A percentile compares a stretch with the other conserved stretches of the same genome.
These are phyloP conservation scores for Urocyon cinereoargenteus DNA, from an alignment of 2,797 vertebrate genomes.

Conservation along the genomic window DNA sequence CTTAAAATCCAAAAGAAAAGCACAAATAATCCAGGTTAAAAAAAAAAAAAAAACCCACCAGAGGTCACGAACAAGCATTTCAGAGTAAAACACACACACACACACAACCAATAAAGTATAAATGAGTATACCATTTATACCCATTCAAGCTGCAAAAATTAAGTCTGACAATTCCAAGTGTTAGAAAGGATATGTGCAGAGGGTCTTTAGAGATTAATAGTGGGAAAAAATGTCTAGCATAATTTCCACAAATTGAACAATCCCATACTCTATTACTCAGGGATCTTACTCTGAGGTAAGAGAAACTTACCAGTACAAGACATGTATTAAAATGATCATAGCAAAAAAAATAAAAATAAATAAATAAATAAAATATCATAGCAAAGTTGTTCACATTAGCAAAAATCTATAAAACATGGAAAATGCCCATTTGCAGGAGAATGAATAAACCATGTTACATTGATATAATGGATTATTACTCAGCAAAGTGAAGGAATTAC, in stretches of 20 bases:
- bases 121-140: background rate
- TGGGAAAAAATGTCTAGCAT: background rate
- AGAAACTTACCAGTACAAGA: background rate
- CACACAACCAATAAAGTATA: background rate
- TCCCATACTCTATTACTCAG: background rate
- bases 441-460: constrained; percentile 16
- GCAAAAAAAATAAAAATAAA: background rate
- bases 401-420: background rate
- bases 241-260: constrained; percentile 33
- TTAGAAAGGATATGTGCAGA: background rate
- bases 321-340: background rate
- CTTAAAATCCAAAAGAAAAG: constrained; percentile 49
- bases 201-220: background rate
- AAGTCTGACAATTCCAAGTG: background rate
- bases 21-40: background rate
- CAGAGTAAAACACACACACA: background rate
- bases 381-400: background rate
- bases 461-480: background rate
- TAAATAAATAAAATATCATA: background rate
- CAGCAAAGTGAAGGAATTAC: background rate
- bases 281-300: background rate
- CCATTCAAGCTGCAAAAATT: constrained; percentile 1
- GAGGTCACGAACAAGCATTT: background rate
- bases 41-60: background rate
- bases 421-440: background rate